Evolutionary conservation across 1,140 invertebrate species (phyloP), one percentile per base, ranked within the genome.

Genomic region (Camponotus pennsylvanicus): DNA sequence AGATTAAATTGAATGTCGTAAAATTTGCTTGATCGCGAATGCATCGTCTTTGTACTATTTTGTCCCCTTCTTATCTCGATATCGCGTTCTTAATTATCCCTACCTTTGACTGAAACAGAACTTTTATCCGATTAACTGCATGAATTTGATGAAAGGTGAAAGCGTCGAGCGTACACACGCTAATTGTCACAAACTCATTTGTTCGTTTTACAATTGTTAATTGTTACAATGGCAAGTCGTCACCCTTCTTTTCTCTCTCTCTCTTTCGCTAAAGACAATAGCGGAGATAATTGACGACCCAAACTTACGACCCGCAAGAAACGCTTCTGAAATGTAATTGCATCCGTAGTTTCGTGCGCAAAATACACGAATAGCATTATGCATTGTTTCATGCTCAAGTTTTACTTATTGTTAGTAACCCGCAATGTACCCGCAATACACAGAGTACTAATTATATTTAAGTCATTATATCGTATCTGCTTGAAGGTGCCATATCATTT

Each of bases 111-210:
- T 34, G 77, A 66, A n/a, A 15, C 13, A 27, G 13, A 18, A 52
- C 7, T 55, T 37, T 57, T 13, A 3, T n/a, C 45, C 40, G 52
- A 40, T 76, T 21, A 40, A 55, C 13, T 2, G 7, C n/a, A 55
- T 1, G n/a, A 73, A 42, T 34, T 73, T 32, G 21, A 76, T 32
- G 4, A 61, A 11, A 18, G 21, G 21, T 18, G 15, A 45, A 4
- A 45, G 4, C 21, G 42, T 40, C 18, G 57, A 64, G 57, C 27
- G 21, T 42, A 32, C 18, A 40, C 49, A 18, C 15, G 15, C 13
- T 21, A 34, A 64, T 64, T 64, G 64, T 18, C 67, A 49, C 67
- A 13, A 79, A 55, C 42, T 79, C n/a, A 42, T 79, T 70, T 21
- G 45, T 55, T 80, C 64, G 32, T 32, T 13, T 66, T 52, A 11